Evolutionary conservation across 2,113 vertebrate species (phyloP).

Genomic region (Cinclus cinclus): DNA sequence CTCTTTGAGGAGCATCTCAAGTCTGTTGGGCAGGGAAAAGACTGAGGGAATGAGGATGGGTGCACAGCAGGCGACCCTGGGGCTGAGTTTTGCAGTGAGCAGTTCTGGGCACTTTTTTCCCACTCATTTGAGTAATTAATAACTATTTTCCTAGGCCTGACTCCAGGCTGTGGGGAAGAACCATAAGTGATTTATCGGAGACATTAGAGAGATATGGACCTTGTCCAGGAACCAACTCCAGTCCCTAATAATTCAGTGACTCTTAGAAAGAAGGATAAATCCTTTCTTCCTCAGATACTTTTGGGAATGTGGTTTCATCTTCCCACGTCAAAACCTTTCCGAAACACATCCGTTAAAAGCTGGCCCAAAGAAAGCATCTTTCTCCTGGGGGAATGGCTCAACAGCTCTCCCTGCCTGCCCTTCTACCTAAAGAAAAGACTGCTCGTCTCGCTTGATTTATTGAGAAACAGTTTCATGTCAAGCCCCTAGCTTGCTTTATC

Average conservation of each 20-base stretch:
- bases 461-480: neutral
- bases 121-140: slow-evolving; percentile 63
- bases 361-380: neutral
- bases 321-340: slow-evolving; percentile 39
- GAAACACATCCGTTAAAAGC: neutral
- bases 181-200: slow-evolving; percentile 65
- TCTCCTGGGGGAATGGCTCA: neutral
- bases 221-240: slow-evolving; percentile 42
- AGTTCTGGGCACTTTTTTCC: slow-evolving; percentile 41
- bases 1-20: neutral
- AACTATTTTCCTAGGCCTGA: slow-evolving; percentile 72
- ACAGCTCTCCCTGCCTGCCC: neutral
- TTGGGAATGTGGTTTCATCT: slow-evolving; percentile 17
- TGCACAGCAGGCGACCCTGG: fast-evolving
- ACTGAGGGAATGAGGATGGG: neutral
- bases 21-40: neutral
- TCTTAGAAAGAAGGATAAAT: slow-evolving; percentile 35
- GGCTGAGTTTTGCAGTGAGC: slow-evolving; percentile 8
- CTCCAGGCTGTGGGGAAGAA: slow-evolving; percentile 47
- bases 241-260: slow-evolving; percentile 17
- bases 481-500: neutral
- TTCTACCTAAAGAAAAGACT: neutral
- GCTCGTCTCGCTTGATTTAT: neutral
- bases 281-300: neutral
- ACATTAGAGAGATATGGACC: slow-evolving; percentile 48